Conservation (phyloP, 2,797 vertebrate species). For the Chloroceryle inda region DNA sequence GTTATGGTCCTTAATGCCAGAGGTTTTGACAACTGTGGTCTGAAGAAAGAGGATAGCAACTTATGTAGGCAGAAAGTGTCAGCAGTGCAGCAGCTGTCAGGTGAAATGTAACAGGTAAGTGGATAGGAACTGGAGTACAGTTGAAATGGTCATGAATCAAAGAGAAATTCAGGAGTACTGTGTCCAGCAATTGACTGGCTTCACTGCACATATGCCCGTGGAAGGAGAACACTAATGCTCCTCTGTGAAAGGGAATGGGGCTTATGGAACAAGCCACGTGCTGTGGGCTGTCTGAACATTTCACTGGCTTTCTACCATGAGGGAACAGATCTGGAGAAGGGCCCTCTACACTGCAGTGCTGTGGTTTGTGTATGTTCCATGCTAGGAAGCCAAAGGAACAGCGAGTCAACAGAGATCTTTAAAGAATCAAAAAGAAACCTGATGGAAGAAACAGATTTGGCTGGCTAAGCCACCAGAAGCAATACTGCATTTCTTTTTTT, state of each 20-base stretch:
- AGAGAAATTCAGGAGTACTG: not conserved
- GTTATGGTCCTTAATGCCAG: not conserved
- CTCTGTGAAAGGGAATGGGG: not conserved
- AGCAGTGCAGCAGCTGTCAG: not conserved
- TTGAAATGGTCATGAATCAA: not conserved
- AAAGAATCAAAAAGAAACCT: not conserved
- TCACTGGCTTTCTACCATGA: not conserved
- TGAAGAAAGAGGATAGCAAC: not conserved
- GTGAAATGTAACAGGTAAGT: not conserved
- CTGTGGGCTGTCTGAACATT: not conserved
- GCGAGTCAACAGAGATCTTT: not conserved
- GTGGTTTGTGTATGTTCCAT: not conserved
- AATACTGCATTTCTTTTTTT: not conserved
- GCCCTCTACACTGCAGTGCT: not conserved
- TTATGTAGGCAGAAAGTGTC: not conserved
- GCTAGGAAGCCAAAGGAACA: not conserved
- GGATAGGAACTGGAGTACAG: not conserved
- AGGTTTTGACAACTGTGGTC: not conserved
- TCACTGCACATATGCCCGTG: not conserved
- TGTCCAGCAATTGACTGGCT: not conserved
- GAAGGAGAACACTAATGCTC: not conserved
- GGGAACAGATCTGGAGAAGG: not conserved
- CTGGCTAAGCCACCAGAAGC: not conserved
- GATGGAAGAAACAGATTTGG: not conserved
- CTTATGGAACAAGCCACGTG: not conserved